Conservation (phyloP, 1,140 invertebrate genomes). For the Orchesella cincta region DNA sequence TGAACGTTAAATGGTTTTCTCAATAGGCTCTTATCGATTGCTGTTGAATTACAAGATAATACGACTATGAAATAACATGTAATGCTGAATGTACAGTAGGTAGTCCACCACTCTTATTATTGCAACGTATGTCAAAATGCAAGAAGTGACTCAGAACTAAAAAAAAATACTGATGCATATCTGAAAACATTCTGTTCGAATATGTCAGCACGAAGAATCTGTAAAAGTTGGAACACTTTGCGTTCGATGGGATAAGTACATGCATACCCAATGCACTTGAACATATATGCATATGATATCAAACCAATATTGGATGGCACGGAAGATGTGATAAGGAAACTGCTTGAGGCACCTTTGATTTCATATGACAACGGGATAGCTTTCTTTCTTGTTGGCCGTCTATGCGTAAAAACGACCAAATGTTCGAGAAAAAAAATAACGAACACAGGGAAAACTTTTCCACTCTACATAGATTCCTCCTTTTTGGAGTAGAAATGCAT, state of each 20-base stretch:
- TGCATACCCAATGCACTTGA: not conserved
- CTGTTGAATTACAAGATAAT: too few relatives aligned
- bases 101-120: too few relatives aligned
- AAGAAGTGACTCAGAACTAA: not conserved
- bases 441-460: not conserved
- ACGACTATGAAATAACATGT: too few relatives aligned
- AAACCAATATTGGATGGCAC: not conserved
- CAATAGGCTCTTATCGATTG: too few relatives aligned
- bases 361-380: not conserved
- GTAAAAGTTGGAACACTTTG: not conserved
- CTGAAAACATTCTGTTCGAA: not conserved
- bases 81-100: too few relatives aligned
- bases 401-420: not conserved
- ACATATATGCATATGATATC: too few relatives aligned
- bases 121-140: not conserved
- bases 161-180: not conserved
- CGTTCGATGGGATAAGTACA: not conserved
- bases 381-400: not conserved
- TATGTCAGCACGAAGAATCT: not conserved
- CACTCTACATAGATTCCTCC: not conserved
- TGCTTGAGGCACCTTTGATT: conserved; percentile 7
- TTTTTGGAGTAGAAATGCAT: not conserved
- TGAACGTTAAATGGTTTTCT: too few relatives aligned
- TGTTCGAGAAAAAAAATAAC: not conserved
- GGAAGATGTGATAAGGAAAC: not conserved